These are phyloP conservation scores for Rhopalosiphum maidis DNA, from an alignment of 1,140 invertebrate species.

Conservation along the genomic window DNA sequence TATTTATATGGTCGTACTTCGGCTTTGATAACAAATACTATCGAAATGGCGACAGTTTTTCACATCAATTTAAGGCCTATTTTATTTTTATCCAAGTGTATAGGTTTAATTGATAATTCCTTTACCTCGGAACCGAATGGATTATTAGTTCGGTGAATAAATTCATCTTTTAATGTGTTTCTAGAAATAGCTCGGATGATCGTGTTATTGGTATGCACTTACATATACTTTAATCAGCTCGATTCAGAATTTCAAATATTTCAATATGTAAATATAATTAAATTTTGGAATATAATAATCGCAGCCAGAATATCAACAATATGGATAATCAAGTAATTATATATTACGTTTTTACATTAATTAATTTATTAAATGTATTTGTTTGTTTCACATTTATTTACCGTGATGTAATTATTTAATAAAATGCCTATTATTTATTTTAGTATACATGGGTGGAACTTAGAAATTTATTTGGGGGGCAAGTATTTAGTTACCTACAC, in stretches of 20 bases:
- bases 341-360: neutral
- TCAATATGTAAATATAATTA: neutral
- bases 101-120: neutral
- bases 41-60: neutral
- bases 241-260: neutral
- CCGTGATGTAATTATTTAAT: neutral
- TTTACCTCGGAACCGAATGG: neutral
- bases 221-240: neutral
- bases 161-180: neutral
- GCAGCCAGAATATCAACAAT: neutral
- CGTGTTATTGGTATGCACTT: neutral
- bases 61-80: neutral
- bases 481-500: too few relatives aligned
- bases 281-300: neutral
- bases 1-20: neutral
- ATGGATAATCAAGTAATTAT: neutral
- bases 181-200: neutral
- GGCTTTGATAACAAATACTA: neutral
- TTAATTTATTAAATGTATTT: neutral
- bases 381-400: neutral
- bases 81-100: neutral
- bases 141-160: neutral
- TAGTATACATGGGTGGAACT: too few relatives aligned
- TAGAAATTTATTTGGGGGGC: too few relatives aligned
- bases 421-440: neutral